Conservation (phyloP, 2,888 invertebrate genomes). For the Dinocampus coccinellae region DNA sequence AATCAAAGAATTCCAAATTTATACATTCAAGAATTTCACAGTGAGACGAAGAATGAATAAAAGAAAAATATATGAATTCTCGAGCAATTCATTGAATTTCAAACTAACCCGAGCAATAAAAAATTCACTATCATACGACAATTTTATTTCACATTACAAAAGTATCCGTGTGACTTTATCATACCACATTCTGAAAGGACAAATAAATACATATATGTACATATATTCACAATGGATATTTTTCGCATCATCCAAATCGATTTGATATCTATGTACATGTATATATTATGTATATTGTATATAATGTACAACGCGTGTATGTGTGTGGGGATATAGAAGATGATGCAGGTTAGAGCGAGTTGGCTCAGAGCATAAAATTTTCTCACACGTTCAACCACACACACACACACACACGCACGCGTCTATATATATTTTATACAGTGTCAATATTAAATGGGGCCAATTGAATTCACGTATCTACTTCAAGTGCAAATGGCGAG, state of each 20-base stretch:
- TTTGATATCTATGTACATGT: neutral
- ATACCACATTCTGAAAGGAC: no score
- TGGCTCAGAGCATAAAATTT: neutral
- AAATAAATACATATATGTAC: no score
- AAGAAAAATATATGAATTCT: no score
- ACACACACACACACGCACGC: neutral
- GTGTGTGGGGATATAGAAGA: no score
- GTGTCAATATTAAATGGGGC: neutral
- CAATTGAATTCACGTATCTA: constrained; percentile 1
- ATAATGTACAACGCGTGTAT: neutral
- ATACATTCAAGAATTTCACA: neutral
- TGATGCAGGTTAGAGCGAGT: neutral
- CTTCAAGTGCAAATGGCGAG: neutral
- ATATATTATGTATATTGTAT: neutral
- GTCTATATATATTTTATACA: no score
- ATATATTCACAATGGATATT: neutral
- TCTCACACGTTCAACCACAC: neutral
- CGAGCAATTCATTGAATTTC: no score
- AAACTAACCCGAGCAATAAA: no score
- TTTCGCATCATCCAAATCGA: neutral
- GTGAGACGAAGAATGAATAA: no score
- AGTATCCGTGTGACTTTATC: no score
- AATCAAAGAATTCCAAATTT: neutral
- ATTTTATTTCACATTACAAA: no score
- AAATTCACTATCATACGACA: no score